A percentile compares a stretch with the other conserved stretches of the same genome.
Evolutionary conservation across 2,888 invertebrate species (phyloP).

Genomic region (Megalurothrips usitatus): DNA sequence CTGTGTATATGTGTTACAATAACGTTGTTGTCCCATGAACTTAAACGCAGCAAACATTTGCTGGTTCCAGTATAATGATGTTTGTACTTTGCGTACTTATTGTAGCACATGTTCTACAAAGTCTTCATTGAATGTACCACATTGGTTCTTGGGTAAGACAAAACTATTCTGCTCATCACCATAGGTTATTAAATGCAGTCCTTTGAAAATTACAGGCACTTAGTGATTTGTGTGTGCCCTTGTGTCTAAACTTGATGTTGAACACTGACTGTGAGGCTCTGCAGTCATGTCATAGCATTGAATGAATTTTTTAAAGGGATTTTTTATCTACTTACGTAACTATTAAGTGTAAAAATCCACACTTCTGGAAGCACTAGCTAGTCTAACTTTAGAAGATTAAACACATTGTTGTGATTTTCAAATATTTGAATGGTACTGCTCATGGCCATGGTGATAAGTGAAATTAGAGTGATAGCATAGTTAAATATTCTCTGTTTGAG

Average conservation of each 20-base stretch:
- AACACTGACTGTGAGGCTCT: too few relatives aligned
- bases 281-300: too few relatives aligned
- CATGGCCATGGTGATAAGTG: constrained; percentile 19
- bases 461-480: background rate
- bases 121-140: too few relatives aligned
- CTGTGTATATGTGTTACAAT: background rate
- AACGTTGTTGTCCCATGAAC: too few relatives aligned
- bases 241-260: too few relatives aligned
- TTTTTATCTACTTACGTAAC: constrained; percentile 21
- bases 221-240: too few relatives aligned
- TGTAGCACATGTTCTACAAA: background rate
- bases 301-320: background rate
- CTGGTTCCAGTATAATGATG: background rate
- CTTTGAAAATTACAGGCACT: too few relatives aligned
- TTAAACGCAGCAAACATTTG: too few relatives aligned
- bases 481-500: background rate
- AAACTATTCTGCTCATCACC: background rate
- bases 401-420: constrained; percentile 8
- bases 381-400: background rate
- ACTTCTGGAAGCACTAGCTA: background rate
- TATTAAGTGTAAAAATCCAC: background rate
- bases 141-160: too few relatives aligned
- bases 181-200: background rate
- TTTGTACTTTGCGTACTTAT: background rate
- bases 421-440: constrained; percentile 13